Conservation (phyloP, 2,888 invertebrate genomes). For the Frankliniella fusca region DNA sequence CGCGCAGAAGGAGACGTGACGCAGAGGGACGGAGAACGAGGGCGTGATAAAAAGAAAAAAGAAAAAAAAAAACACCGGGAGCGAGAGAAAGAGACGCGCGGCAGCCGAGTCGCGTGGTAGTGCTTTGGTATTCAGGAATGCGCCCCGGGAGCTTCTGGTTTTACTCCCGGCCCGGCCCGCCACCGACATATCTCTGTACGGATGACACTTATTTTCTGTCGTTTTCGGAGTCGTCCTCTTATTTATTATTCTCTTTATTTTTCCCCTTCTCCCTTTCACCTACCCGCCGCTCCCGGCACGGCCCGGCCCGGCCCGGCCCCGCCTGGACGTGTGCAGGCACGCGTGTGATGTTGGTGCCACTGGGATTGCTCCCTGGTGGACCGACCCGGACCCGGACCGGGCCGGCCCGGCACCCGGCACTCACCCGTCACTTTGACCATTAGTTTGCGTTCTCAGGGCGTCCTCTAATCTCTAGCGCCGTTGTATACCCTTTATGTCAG, state of each 20-base stretch:
- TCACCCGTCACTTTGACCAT: no score
- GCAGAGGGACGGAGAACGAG: neutral
- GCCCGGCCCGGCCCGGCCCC: neutral
- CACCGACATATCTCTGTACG: neutral
- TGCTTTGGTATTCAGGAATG: slow-evolving; percentile 24
- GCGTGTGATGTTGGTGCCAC: no score
- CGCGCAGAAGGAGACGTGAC: neutral
- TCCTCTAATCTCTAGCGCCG: no score
- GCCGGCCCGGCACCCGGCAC: neutral
- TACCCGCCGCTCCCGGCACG: neutral
- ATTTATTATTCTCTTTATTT: neutral
- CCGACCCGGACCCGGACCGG: neutral
- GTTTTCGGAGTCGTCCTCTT: slow-evolving; percentile 2
- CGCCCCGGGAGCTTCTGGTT: slow-evolving; percentile 16
- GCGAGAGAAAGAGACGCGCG: neutral
- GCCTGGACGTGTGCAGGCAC: neutral
- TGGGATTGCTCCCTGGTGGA: neutral
- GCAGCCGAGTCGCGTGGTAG: neutral
- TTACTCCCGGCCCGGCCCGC: neutral
- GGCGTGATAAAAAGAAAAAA: no score
- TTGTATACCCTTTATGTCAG: no score
- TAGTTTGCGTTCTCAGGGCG: no score
- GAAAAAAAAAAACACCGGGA: no score
- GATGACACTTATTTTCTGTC: slow-evolving; percentile 16
- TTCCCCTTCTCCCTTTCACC: no score